Conservation (phyloP, 2,888 invertebrate genomes). For the Drosophila monieri region DNA sequence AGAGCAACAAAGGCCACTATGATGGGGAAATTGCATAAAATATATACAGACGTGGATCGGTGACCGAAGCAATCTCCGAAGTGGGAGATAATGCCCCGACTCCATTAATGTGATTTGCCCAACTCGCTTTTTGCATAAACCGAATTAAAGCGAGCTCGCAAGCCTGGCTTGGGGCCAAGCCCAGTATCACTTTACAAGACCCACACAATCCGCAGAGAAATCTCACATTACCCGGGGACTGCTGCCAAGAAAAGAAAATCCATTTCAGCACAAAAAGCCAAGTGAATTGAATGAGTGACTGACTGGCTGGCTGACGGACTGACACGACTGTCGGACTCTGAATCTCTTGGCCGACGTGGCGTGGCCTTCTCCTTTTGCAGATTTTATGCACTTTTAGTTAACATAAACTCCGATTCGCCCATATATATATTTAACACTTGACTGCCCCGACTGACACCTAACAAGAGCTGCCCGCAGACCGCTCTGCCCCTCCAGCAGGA, state of each 20-base stretch:
- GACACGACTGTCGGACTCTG: conserved; percentile 56
- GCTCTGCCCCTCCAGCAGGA: conserved; percentile 38
- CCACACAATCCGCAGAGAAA: conserved; percentile 26
- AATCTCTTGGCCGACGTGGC: conserved; percentile 1
- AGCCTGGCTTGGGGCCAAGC: conserved; percentile 7
- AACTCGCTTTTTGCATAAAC: conserved; percentile 3
- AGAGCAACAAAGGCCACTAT: conserved; percentile 54
- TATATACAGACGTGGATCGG: conserved; percentile 16
- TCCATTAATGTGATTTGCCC: conserved; percentile 28
- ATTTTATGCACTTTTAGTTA: conserved; percentile 78
- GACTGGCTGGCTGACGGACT: conserved; percentile 50
- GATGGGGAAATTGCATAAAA: conserved; percentile 56
- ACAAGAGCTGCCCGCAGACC: conserved; percentile 53
- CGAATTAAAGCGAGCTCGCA: conserved; percentile 5
- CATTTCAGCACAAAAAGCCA: conserved; percentile 58
- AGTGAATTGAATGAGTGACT: conserved; percentile 42
- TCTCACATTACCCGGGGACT: conserved; percentile 28
- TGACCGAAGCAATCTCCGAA: conserved; percentile 25
- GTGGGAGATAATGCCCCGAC: conserved; percentile 18
- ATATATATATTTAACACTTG: conserved; percentile 77
- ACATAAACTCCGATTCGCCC: conserved; percentile 59
- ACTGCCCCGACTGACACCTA: conserved; percentile 73
- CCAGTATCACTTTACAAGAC: conserved; percentile 38
- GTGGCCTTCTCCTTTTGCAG: conserved; percentile 34
- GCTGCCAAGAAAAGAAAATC: conserved; percentile 12